Evolutionary conservation across 2,113 vertebrate genomes (phyloP).

Genomic region (Micronisus gabar): DNA sequence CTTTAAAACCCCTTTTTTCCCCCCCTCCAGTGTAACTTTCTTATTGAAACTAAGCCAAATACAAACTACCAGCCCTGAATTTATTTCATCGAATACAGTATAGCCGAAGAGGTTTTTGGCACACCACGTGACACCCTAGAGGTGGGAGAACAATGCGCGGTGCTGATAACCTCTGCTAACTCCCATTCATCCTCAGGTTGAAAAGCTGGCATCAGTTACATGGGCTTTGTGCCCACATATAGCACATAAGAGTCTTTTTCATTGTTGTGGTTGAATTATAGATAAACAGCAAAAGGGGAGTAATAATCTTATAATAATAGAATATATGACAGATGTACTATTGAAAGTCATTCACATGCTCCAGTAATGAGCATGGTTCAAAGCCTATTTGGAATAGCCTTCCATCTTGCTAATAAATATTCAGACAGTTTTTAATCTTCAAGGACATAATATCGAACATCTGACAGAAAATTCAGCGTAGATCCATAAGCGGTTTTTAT

Average conservation of each 20-base stretch:
- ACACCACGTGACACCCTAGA: background rate
- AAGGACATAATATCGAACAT: slow-evolving; percentile 15
- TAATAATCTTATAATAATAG: slow-evolving; percentile 13
- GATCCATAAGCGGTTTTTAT: slow-evolving; percentile 51
- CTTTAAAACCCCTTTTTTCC: fast-evolving
- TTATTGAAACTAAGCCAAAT: background rate
- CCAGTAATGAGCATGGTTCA: background rate
- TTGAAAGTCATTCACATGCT: background rate
- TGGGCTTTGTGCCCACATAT: background rate
- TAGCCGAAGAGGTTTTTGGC: background rate
- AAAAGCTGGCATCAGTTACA: background rate
- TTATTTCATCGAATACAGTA: background rate
- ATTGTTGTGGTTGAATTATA: slow-evolving; percentile 14
- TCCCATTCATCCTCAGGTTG: background rate
- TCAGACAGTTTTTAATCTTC: slow-evolving; percentile 10
- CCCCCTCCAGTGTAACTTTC: background rate
- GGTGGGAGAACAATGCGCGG: background rate
- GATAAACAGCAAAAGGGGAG: slow-evolving; percentile 28
- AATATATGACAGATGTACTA: background rate
- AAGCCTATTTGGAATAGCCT: background rate
- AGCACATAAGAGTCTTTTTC: background rate
- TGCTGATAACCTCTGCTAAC: slow-evolving; percentile 10
- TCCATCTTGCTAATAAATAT: slow-evolving; percentile 35
- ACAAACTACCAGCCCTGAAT: background rate
- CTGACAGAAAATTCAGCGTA: slow-evolving; percentile 38